Conservation (phyloP, 2,797 vertebrate genomes). For the Myripristis jacobus region DNA sequence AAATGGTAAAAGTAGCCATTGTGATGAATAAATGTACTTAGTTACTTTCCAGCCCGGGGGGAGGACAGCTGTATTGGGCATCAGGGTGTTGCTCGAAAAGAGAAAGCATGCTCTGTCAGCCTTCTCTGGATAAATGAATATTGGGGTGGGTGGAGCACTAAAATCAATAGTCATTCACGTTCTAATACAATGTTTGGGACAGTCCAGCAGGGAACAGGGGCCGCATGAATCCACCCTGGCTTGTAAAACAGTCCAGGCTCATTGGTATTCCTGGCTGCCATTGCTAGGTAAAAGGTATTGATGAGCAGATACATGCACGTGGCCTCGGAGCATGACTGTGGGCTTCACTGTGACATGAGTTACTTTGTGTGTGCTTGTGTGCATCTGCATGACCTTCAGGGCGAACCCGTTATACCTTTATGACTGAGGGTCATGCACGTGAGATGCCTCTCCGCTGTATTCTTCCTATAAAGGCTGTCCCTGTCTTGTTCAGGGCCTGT, state of each 20-base stretch:
- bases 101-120: background rate
- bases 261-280: conserved; percentile 62
- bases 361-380: conserved; percentile 15
- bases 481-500: too few relatives aligned
- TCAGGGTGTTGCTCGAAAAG: conserved; percentile 3
- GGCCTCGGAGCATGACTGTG: conserved; percentile 62
- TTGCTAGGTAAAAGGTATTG: conserved; percentile 63
- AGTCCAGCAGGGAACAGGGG: conserved; percentile 16
- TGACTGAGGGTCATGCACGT: background rate
- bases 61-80: background rate
- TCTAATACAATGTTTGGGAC: conserved; percentile 27
- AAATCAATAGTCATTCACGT: conserved; percentile 48
- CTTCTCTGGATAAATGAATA: too few relatives aligned
- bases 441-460: conserved; percentile 21
- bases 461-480: background rate
- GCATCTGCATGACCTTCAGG: conserved; percentile 36
- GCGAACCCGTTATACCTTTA: conserved; percentile 26
- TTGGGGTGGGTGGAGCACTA: conserved; percentile 1
- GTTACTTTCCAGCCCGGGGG: background rate
- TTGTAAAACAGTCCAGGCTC: conserved; percentile 52
- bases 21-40: too few relatives aligned
- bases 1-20: too few relatives aligned
- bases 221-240: conserved; percentile 55
- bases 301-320: conserved; percentile 58
- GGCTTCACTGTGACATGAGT: conserved; percentile 18